These are phyloP conservation scores for Norana najaformis DNA, from an alignment of 2,888 invertebrate genomes.

Conservation along the genomic window DNA sequence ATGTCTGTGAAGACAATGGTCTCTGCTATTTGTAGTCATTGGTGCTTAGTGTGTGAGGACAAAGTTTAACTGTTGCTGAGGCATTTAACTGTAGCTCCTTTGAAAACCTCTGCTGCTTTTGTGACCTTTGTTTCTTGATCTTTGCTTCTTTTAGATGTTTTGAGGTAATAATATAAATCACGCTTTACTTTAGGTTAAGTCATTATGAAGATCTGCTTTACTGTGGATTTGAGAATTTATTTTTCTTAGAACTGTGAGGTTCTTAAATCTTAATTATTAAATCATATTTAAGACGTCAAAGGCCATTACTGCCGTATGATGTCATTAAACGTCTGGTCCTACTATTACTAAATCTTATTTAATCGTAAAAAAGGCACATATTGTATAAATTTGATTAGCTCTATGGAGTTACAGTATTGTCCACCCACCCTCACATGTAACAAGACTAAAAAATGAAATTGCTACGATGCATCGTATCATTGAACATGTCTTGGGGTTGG, in stretches of 20 bases:
- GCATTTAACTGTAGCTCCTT: neutral
- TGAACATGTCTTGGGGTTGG: neutral
- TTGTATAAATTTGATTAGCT: no score
- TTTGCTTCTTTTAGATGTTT: neutral
- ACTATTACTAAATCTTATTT: no score
- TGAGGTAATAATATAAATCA: neutral
- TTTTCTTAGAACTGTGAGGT: neutral
- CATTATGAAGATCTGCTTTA: neutral
- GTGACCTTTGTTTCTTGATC: neutral
- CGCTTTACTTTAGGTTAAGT: neutral
- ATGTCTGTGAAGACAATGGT: neutral
- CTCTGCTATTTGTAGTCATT: neutral
- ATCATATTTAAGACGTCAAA: no score
- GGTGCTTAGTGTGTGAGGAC: neutral
- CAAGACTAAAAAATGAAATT: neutral
- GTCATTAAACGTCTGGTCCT: no score
- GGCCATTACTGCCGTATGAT: no score
- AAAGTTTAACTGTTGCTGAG: neutral
- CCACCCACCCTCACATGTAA: neutral
- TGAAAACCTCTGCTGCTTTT: no score
- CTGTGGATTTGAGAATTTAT: neutral
- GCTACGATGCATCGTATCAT: neutral
- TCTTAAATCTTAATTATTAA: neutral
- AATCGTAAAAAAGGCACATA: no score
- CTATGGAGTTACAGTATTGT: neutral